phyloP scores from a whole-genome alignment of 2,797 vertebrate species.

The Mus spretus region DNA sequence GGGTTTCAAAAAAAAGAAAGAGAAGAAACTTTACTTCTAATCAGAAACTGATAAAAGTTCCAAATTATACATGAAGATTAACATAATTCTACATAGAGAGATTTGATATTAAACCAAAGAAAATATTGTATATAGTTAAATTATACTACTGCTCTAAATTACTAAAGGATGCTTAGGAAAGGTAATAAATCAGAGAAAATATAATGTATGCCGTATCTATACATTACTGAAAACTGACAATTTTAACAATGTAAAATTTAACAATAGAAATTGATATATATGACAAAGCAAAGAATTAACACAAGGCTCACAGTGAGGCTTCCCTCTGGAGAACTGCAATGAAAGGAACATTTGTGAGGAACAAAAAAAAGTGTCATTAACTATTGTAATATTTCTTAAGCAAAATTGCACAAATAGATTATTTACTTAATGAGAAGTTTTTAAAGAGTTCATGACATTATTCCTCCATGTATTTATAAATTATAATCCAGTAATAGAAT shows the following conservation, averaged over 20 bases:
- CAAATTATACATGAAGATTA: neutral
- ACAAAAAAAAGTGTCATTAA: neutral
- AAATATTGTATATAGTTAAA: neutral
- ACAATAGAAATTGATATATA: neutral
- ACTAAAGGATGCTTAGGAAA: neutral
- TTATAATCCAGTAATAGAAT: slow-evolving; percentile 62
- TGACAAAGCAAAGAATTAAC: neutral
- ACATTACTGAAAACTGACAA: neutral
- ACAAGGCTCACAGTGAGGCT: neutral
- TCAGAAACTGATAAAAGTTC: neutral
- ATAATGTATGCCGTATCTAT: neutral
- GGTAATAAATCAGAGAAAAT: neutral
- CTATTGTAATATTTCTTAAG: neutral
- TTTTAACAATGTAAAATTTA: neutral
- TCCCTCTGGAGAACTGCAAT: neutral
- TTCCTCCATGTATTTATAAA: neutral
- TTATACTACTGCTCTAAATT: neutral
- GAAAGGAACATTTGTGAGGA: neutral
- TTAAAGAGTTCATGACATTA: neutral
- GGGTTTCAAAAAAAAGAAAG: too few relatives aligned
- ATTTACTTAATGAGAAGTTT: neutral
- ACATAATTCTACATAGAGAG: neutral
- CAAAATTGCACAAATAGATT: neutral
- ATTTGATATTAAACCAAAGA: neutral
- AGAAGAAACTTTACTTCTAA: neutral